phyloP scores from a whole-genome alignment of 2,888 invertebrate species.

The Thyatira batis region DNA sequence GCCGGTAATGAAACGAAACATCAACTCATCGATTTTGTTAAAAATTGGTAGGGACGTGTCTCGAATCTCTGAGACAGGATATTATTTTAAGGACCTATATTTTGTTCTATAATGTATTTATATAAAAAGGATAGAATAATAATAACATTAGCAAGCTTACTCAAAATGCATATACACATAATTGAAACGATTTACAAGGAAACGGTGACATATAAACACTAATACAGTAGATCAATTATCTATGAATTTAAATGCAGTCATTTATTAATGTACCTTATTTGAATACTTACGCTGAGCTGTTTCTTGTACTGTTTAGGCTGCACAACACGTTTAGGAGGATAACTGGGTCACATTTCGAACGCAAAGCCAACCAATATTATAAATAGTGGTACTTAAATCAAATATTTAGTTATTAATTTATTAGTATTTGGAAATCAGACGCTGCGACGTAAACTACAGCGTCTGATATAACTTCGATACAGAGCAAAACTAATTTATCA shows the following conservation, averaged over 20 bases:
- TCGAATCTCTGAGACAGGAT: too few relatives aligned
- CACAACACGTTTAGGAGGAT: not conserved
- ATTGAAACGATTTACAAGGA: not conserved
- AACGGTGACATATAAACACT: not conserved
- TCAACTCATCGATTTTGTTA: too few relatives aligned
- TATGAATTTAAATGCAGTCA: not conserved
- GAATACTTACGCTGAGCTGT: not conserved
- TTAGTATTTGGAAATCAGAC: not conserved
- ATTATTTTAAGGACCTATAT: too few relatives aligned
- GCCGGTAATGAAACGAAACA: too few relatives aligned
- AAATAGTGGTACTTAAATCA: not conserved
- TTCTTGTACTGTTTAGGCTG: not conserved
- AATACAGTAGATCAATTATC: not conserved
- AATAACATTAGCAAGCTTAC: not conserved
- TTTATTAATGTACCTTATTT: not conserved
- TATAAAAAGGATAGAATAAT: too few relatives aligned
- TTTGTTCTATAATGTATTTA: too few relatives aligned
- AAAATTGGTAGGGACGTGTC: too few relatives aligned
- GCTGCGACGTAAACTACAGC: not conserved
- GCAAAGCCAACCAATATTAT: not conserved
- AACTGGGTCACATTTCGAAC: not conserved
- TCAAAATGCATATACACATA: not conserved
- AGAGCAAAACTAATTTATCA: too few relatives aligned
- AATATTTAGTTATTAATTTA: not conserved
- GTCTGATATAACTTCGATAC: not conserved